Conservation (phyloP, 1,140 invertebrate genomes). For the Heliconius nattereri region DNA sequence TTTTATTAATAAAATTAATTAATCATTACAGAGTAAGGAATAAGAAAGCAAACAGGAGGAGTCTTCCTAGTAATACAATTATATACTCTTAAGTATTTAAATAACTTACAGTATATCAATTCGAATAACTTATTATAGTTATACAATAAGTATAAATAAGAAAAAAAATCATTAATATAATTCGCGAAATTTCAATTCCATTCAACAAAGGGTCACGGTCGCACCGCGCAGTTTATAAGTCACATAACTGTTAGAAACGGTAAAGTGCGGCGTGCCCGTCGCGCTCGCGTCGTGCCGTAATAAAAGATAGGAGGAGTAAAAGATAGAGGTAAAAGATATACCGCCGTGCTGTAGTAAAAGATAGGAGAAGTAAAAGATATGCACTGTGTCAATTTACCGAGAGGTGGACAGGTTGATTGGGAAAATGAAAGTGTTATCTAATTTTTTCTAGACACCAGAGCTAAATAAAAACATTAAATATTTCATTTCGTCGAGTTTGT, state of each 20-base stretch:
- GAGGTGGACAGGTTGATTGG: background rate
- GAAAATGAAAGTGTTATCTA: background rate
- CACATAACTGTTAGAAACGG: conserved; percentile 54
- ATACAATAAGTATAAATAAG: background rate
- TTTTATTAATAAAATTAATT: too few species aligned
- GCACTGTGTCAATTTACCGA: background rate
- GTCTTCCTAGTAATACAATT: too few species aligned
- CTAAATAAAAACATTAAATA: too few species aligned
- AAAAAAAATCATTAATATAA: background rate
- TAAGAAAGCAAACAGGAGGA: too few species aligned
- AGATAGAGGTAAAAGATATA: background rate
- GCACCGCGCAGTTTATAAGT: conserved; percentile 51
- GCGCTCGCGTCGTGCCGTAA: background rate
- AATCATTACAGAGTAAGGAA: too few species aligned
- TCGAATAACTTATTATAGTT: background rate
- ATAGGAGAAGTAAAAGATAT: background rate
- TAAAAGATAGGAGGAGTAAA: too few species aligned
- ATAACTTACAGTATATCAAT: background rate
- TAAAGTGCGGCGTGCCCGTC: conserved; percentile 47
- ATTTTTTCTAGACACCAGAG: background rate
- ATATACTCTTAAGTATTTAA: too few species aligned
- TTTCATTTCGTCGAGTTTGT: too few species aligned
- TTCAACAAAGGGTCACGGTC: conserved; percentile 31
- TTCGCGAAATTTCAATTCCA: background rate
- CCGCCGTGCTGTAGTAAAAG: background rate